Evolutionary conservation across 2,113 vertebrate genomes (phyloP).

Genomic region (Xiphophorus maculatus): DNA sequence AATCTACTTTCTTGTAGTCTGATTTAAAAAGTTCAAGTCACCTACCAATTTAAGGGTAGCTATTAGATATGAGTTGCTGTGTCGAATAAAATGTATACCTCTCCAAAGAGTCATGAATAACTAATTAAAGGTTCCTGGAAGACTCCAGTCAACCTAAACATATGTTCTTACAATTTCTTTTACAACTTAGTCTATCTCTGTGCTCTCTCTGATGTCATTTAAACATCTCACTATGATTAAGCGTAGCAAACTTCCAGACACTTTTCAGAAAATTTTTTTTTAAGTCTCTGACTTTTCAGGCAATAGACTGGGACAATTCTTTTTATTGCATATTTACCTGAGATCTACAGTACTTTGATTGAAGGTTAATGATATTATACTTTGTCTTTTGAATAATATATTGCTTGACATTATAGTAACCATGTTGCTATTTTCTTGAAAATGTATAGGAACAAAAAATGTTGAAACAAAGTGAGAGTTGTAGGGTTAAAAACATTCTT

Average conservation of each 20-base stretch:
- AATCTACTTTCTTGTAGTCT: no score
- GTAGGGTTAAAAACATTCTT: conserved; percentile 51
- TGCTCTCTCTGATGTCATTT: background rate
- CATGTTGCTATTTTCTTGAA: conserved; percentile 21
- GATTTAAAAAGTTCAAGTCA: no score
- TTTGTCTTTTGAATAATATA: no score
- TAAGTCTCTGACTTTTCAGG: background rate
- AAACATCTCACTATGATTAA: background rate
- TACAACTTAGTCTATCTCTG: background rate
- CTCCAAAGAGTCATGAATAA: no score
- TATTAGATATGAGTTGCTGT: no score
- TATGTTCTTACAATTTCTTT: background rate
- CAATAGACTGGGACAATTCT: background rate
- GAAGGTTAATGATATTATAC: background rate
- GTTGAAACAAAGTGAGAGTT: conserved; percentile 48
- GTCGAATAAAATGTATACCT: no score
- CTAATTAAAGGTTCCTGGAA: no score
- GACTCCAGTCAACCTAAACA: no score
- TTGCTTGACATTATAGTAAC: background rate
- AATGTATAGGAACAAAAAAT: conserved; percentile 37
- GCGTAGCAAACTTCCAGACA: background rate
- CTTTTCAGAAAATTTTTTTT: no score
- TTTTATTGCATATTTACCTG: background rate
- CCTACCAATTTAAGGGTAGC: no score
- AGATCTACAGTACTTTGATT: background rate